Conservation (phyloP, 2,113 vertebrate genomes). For the Gallinago jamesoni region DNA sequence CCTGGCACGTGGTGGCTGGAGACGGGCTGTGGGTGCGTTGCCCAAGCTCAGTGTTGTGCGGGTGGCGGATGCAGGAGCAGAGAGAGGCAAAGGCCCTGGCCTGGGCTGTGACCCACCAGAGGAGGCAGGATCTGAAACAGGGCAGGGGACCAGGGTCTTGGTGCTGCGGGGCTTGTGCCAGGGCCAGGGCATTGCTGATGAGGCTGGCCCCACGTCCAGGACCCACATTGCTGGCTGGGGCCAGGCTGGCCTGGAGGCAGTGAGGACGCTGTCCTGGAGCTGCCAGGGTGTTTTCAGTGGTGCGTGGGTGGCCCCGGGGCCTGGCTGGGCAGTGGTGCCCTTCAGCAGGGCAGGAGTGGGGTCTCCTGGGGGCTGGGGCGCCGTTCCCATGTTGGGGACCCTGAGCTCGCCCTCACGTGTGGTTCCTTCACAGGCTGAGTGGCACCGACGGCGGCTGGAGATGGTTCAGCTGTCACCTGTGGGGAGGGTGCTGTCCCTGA, state of each 20-base stretch:
- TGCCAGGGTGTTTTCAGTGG: neutral
- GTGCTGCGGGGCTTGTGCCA: neutral
- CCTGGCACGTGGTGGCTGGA: neutral
- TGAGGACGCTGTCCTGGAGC: neutral
- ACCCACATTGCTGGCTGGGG: too few relatives aligned
- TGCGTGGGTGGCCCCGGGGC: fast-evolving
- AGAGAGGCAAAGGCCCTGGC: neutral
- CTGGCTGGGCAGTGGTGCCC: neutral
- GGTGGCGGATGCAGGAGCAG: neutral
- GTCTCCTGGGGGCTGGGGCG: neutral
- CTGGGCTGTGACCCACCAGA: neutral
- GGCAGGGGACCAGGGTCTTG: neutral
- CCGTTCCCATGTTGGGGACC: fast-evolving
- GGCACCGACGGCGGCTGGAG: fast-evolving
- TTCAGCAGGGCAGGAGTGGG: fast-evolving
- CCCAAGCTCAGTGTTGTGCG: neutral
- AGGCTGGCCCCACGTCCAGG: neutral
- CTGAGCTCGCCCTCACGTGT: fast-evolving
- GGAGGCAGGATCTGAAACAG: neutral
- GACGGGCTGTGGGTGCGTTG: neutral
- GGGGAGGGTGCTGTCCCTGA: neutral
- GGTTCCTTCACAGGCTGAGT: neutral
- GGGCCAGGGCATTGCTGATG: neutral
- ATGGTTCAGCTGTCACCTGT: neutral
- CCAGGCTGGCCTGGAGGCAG: too few relatives aligned